Percentiles rank a stretch among this genome's conserved stretches.
phyloP scores from a whole-genome alignment of 2,113 vertebrate genomes.

The Salvator merianae region DNA sequence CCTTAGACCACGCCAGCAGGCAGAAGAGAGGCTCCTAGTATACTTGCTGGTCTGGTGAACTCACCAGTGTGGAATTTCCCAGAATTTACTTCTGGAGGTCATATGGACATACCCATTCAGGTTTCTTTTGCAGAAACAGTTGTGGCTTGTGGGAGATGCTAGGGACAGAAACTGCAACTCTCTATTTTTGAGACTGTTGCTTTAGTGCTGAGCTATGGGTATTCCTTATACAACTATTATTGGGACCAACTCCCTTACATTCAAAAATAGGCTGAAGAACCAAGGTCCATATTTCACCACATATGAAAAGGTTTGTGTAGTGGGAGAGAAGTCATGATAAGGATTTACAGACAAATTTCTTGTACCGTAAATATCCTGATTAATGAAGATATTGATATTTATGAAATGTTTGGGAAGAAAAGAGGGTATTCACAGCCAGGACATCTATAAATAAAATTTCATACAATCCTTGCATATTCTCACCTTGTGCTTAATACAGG shows the following conservation, averaged over 20 bases:
- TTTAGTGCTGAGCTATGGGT: too few relatives aligned
- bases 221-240: too few relatives aligned
- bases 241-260: neutral
- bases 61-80: too few relatives aligned
- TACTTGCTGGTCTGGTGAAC: too few relatives aligned
- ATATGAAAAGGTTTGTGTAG: accelerated
- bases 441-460: neutral
- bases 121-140: too few relatives aligned
- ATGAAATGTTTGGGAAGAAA: neutral
- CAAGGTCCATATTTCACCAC: neutral
- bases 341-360: accelerated
- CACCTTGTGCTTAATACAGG: accelerated
- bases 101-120: too few relatives aligned
- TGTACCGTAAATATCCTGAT: accelerated
- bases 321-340: neutral
- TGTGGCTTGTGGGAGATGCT: too few relatives aligned
- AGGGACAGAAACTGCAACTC: too few relatives aligned
- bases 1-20: too few relatives aligned
- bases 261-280: neutral
- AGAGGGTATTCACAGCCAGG: neutral
- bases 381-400: neutral
- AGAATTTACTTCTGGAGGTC: too few relatives aligned
- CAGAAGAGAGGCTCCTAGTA: too few relatives aligned
- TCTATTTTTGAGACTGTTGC: too few relatives aligned
- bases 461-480: neutral